Conservation (phyloP, 2,888 invertebrate species). For the Diarsia rubi region DNA sequence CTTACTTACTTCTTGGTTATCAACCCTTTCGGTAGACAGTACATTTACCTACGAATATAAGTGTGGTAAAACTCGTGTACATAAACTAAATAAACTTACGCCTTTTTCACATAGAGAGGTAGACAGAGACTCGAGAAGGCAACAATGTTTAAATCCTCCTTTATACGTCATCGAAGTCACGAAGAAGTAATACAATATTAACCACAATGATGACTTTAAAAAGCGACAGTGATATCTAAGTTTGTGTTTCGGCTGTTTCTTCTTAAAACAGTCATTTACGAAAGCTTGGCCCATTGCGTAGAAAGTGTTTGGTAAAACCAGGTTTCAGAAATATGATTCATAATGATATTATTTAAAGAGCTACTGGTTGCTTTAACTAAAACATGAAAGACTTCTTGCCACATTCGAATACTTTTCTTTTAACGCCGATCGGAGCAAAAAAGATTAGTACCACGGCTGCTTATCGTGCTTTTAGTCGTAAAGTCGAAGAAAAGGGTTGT, state of each 20-base stretch:
- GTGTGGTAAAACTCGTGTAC: background rate
- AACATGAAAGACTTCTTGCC: background rate
- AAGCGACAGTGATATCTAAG: too few relatives aligned
- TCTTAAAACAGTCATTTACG: too few relatives aligned
- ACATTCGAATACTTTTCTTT: conserved; percentile 15
- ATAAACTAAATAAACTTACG: background rate
- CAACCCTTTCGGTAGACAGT: background rate
- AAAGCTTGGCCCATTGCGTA: too few relatives aligned
- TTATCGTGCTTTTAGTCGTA: conserved; percentile 43
- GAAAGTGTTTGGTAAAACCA: too few relatives aligned
- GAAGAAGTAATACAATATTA: too few relatives aligned
- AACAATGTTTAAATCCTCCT: background rate
- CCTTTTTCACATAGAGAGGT: background rate
- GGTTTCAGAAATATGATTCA: too few relatives aligned
- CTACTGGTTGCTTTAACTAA: background rate
- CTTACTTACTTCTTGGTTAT: background rate
- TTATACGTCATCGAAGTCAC: background rate
- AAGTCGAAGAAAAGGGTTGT: conserved; percentile 45
- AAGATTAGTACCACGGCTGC: conserved; percentile 20
- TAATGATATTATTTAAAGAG: too few relatives aligned
- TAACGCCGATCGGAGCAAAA: conserved; percentile 29
- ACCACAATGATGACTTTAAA: too few relatives aligned
- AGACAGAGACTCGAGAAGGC: background rate
- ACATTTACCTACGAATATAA: background rate
- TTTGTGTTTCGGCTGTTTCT: too few relatives aligned